These are phyloP conservation scores for Yponomeuta plumbellus DNA, from an alignment of 2,888 invertebrate species.

Conservation along the genomic window DNA sequence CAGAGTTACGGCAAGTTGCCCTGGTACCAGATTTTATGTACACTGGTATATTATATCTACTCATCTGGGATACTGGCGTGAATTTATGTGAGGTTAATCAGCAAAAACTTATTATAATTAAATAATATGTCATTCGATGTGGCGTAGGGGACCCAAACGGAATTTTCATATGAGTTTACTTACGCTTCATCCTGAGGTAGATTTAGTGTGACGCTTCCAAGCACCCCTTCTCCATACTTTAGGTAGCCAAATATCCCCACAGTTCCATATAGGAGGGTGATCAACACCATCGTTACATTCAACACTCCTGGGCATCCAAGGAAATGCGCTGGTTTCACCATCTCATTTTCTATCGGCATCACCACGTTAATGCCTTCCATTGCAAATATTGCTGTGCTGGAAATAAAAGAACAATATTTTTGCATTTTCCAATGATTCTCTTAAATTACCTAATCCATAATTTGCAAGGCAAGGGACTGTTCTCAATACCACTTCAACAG, in stretches of 20 bases:
- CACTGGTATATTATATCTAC: too few species aligned
- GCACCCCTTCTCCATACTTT: constrained; percentile 83
- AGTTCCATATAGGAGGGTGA: constrained; percentile 84
- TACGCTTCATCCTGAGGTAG: constrained; percentile 81
- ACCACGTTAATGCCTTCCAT: constrained; percentile 97
- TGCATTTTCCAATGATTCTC: not conserved
- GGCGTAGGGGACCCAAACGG: too few species aligned
- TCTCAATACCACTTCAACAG: too few species aligned
- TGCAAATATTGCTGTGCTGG: constrained; percentile 94
- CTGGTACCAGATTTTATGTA: too few species aligned
- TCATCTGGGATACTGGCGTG: too few species aligned
- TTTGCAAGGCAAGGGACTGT: too few species aligned
- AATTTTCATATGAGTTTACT: constrained; percentile 52
- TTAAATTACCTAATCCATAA: too few species aligned
- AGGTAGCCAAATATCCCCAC: constrained; percentile 93
- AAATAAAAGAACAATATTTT: constrained; percentile 24
- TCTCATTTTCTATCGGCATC: constrained; percentile 95
- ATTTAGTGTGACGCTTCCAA: constrained; percentile 88
- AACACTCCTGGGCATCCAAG: constrained; percentile 89
- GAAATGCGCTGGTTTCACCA: constrained; percentile 87
- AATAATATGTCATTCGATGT: constrained; percentile 24
- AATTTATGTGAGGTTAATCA: too few species aligned
- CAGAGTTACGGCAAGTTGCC: too few species aligned
- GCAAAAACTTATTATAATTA: too few species aligned
- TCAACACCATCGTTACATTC: constrained; percentile 89